Evolutionary conservation across 2,888 invertebrate species (phyloP).

Genomic region (Drosophila multiciliata): DNA sequence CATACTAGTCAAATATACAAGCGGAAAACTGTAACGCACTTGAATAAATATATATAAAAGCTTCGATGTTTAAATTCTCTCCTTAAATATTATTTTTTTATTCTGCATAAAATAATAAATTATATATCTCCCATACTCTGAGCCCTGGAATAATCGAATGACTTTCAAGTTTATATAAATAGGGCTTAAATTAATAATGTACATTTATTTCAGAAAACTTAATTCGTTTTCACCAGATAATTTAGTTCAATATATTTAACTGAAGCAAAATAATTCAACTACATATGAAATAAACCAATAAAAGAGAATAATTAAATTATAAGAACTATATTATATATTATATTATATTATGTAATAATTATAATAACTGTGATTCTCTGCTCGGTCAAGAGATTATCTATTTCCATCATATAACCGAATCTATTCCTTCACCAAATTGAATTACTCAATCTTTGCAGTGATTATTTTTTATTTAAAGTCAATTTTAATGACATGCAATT

Average conservation of each 20-base stretch:
- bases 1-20: constrained; percentile 5
- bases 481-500: neutral
- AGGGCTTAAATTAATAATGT: no score
- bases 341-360: no score
- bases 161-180: neutral
- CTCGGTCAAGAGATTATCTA: no score
- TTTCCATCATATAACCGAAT: no score
- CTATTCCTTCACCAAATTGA: neutral
- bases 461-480: neutral
- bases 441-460: neutral
- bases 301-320: no score
- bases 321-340: no score
- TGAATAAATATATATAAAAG: neutral
- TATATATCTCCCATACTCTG: neutral
- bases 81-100: neutral
- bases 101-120: neutral
- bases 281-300: no score
- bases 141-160: neutral
- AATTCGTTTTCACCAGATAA: neutral
- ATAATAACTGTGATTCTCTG: no score
- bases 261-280: no score
- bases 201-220: no score
- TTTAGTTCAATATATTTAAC: neutral
- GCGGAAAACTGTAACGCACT: neutral
- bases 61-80: neutral